Evolutionary conservation across 2,797 vertebrate species (phyloP).

Genomic region (Eulemur albifrons): DNA sequence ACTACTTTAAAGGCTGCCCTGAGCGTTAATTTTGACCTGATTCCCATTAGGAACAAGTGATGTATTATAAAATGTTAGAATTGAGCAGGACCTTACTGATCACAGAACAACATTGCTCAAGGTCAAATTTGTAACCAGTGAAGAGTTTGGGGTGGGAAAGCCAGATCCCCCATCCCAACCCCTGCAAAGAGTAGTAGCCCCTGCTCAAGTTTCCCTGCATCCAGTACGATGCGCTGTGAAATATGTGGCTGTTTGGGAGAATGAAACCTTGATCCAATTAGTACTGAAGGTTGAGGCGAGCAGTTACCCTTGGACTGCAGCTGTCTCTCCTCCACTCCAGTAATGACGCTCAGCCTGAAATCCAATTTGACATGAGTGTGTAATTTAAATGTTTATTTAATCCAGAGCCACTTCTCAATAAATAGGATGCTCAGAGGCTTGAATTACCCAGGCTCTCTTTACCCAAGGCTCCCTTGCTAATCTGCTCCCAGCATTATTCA

Average conservation of each 20-base stretch:
- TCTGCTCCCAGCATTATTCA: not conserved
- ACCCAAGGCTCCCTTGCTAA: not conserved
- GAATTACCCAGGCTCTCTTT: constrained; percentile 12
- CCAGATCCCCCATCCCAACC: too few species aligned
- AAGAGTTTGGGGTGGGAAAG: not conserved
- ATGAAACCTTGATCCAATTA: constrained; percentile 7
- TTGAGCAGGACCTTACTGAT: not conserved
- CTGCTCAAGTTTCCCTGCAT: not conserved
- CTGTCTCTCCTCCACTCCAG: not conserved
- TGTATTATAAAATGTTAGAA: not conserved
- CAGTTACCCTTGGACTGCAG: not conserved
- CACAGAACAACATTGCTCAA: not conserved
- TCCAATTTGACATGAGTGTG: constrained; percentile 42
- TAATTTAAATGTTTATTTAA: constrained; percentile 69
- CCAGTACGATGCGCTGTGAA: not conserved
- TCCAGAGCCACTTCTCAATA: constrained; percentile 44
- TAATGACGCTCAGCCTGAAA: constrained; percentile 28
- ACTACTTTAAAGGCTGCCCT: not conserved
- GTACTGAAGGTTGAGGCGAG: not conserved
- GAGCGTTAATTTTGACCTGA: not conserved
- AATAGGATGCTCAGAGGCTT: constrained; percentile 30
- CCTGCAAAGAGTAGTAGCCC: not conserved
- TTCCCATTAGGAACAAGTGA: not conserved
- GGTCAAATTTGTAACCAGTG: not conserved
- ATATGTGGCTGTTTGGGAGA: not conserved